Percentiles rank a stretch among this genome's conserved stretches.
Conservation (phyloP, 2,888 invertebrate species). For the Meiosimyza platycephala region DNA sequence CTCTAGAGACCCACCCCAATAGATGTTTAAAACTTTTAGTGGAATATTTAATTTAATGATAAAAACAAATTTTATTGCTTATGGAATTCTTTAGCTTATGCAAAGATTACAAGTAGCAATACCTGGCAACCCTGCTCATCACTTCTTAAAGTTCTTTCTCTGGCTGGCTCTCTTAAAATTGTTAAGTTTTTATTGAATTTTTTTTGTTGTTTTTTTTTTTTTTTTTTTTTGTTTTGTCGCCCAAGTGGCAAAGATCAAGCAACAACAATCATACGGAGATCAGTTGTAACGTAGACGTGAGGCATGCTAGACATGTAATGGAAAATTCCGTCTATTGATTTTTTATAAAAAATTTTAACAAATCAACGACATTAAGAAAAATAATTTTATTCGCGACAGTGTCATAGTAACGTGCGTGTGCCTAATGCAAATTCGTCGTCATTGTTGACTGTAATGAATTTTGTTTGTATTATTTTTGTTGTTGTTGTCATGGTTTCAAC, state of each 20-base stretch:
- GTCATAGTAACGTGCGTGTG: constrained; percentile 8
- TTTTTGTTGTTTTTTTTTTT: no score
- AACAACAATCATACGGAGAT: neutral
- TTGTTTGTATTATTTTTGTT: constrained; percentile 24
- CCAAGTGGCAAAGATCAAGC: constrained; percentile 1
- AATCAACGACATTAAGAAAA: no score
- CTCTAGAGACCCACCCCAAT: no score
- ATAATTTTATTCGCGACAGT: no score
- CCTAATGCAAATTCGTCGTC: constrained; percentile 17
- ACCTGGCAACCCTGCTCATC: neutral
- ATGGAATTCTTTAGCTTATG: no score
- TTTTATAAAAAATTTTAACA: no score
- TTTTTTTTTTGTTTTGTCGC: neutral
- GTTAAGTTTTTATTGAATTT: neutral
- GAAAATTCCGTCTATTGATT: no score
- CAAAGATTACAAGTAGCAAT: neutral
- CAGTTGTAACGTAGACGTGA: constrained; percentile 19
- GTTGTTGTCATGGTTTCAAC: constrained; percentile 17
- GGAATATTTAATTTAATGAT: no score
- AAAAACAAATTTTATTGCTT: no score
- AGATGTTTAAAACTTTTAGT: no score
- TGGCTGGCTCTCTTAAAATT: neutral
- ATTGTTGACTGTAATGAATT: constrained; percentile 7
- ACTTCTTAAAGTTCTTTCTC: neutral
- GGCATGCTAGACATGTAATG: neutral